phyloP scores from a whole-genome alignment of 2,113 vertebrate species.

The Boulengeromyrus knoepffleri region DNA sequence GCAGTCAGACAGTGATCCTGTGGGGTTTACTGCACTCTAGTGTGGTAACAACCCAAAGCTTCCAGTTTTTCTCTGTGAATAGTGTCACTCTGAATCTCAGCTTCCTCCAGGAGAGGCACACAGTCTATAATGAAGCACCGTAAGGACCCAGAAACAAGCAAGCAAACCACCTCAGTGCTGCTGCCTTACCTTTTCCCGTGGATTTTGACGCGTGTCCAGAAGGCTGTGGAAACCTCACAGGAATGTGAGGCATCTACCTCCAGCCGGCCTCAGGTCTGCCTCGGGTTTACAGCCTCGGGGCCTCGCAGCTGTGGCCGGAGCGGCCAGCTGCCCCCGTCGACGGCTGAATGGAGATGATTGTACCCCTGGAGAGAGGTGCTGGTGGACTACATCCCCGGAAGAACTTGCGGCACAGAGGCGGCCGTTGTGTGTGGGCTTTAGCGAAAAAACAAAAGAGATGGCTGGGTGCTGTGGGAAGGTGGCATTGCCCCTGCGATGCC shows the following conservation, averaged over 20 bases:
- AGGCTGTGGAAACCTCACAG: neutral
- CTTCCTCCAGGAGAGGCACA: slow-evolving; percentile 20
- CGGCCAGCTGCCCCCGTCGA: slow-evolving; percentile 1
- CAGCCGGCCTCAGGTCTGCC: neutral
- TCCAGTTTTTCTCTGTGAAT: neutral
- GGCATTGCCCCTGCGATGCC: neutral
- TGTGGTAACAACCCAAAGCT: slow-evolving; percentile 1
- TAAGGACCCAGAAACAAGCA: neutral
- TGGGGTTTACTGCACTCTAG: neutral
- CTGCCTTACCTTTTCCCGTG: neutral
- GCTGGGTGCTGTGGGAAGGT: neutral
- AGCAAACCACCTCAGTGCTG: neutral
- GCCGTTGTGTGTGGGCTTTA: neutral
- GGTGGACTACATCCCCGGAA: neutral
- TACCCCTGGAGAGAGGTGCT: neutral
- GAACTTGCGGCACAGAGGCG: slow-evolving; percentile 3
- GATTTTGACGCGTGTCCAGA: neutral
- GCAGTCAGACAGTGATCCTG: neutral
- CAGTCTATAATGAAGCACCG: slow-evolving; percentile 22
- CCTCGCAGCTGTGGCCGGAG: neutral
- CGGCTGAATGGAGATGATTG: slow-evolving; percentile 4
- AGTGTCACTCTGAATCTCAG: slow-evolving; percentile 27
- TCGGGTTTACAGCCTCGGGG: neutral
- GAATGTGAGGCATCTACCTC: slow-evolving; percentile 16
- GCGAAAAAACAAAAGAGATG: neutral